A percentile compares a stretch with the other conserved stretches of the same genome.
phyloP scores from a whole-genome alignment of 2,888 invertebrate species.

The Aphidoletes aphidimyza region DNA sequence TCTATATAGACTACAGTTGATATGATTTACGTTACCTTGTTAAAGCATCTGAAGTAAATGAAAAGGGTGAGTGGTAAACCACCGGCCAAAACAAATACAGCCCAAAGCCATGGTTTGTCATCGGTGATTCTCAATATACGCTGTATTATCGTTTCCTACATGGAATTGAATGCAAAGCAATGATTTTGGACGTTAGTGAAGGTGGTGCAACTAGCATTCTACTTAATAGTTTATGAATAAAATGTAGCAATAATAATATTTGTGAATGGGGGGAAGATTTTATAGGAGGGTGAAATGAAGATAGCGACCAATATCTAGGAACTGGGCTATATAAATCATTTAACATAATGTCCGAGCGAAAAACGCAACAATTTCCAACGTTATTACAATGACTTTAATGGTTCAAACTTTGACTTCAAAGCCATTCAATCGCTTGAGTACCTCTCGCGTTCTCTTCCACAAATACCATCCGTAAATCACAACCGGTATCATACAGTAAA shows the following conservation, averaged over 20 bases:
- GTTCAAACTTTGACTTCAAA: not conserved
- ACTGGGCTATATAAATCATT: no score
- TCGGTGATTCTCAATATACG: conserved; percentile 81
- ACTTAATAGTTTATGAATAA: not conserved
- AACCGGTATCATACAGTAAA: conserved; percentile 80
- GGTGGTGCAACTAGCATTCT: not conserved
- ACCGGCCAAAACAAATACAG: conserved; percentile 80
- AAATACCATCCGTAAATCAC: conserved; percentile 77
- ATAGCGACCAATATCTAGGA: no score
- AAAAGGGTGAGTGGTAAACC: conserved; percentile 82
- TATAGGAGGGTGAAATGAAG: no score
- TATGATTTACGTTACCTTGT: no score
- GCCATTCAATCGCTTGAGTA: conserved; percentile 65
- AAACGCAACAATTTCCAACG: no score
- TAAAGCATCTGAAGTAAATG: conserved; percentile 77
- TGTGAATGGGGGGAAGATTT: no score
- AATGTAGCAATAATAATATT: no score
- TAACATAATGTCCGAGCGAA: no score
- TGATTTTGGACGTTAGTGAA: not conserved
- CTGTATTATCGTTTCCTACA: conserved; percentile 82
- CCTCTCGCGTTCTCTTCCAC: conserved; percentile 74
- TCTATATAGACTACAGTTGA: no score
- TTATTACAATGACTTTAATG: no score
- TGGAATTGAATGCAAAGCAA: not conserved
- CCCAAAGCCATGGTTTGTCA: conserved; percentile 92